Evolutionary conservation across 2,797 vertebrate species (phyloP).

Genomic region (Enteromius unitaeniatus): DNA sequence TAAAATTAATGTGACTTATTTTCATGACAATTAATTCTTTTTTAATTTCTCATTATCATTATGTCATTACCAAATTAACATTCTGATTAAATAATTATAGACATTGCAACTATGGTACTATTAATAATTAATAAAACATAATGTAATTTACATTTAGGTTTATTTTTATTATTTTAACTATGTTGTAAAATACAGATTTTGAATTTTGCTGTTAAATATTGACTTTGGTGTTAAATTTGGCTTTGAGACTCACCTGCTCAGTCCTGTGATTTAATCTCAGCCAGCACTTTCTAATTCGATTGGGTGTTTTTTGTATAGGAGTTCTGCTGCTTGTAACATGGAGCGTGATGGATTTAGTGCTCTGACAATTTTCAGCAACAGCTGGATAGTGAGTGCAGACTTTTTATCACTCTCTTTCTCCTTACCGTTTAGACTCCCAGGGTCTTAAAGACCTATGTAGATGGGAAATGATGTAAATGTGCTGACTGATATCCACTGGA

Average conservation of each 20-base stretch:
- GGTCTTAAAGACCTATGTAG: conserved; percentile 62
- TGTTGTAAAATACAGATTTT: background rate
- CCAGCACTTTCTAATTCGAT: conserved; percentile 66
- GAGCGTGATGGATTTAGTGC: conserved; percentile 54
- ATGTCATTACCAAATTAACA: background rate
- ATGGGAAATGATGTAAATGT: conserved; percentile 69
- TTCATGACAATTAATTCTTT: background rate
- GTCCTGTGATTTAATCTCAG: conserved; percentile 59
- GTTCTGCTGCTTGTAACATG: conserved; percentile 53
- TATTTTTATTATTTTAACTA: background rate
- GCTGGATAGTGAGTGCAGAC: conserved; percentile 46
- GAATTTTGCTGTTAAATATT: background rate
- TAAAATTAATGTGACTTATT: background rate
- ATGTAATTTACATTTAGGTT: background rate
- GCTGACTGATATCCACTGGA: conserved; percentile 68
- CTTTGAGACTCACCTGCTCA: conserved; percentile 34
- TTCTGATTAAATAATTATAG: background rate
- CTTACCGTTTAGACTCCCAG: conserved; percentile 60
- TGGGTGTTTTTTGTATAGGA: conserved; percentile 60
- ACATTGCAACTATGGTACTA: background rate
- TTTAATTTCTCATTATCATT: background rate
- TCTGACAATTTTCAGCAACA: conserved; percentile 48
- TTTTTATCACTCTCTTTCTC: conserved; percentile 61
- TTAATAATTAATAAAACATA: background rate
- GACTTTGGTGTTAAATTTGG: too few species aligned